Conservation (phyloP, 2,888 invertebrate species). For the Drosophila rellima region DNA sequence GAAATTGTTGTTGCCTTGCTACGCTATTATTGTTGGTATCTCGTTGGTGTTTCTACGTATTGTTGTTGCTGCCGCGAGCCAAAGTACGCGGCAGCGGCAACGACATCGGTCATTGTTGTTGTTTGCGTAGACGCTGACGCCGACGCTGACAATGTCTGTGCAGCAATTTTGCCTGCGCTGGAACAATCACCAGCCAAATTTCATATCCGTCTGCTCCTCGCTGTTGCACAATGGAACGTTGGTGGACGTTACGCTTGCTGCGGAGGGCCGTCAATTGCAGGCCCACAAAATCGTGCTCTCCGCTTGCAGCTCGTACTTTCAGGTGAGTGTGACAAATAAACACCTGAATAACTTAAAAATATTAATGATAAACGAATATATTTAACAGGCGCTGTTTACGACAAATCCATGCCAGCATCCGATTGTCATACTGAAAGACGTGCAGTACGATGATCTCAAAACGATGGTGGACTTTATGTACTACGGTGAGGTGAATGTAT, state of each 20-base stretch:
- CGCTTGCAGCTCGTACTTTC: conserved; percentile 97
- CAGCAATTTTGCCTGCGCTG: conserved; percentile 94
- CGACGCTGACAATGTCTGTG: conserved; percentile 87
- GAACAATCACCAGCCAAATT: conserved; percentile 98
- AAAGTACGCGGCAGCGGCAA: conserved; percentile 61
- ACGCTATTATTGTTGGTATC: conserved; percentile 45
- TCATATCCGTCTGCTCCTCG: conserved; percentile 95
- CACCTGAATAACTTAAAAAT: too few species aligned
- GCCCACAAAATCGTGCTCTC: conserved; percentile 96
- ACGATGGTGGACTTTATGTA: conserved; percentile 97
- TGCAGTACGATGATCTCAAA: conserved; percentile 93
- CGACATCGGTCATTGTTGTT: conserved; percentile 43
- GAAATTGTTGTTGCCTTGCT: conserved; percentile 40
- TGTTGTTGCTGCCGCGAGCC: conserved; percentile 65
- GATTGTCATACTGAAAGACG: conserved; percentile 95
- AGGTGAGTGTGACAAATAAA: conserved; percentile 87
- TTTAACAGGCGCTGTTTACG: conserved; percentile 91
- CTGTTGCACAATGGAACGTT: conserved; percentile 93
- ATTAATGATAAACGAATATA: neutral
- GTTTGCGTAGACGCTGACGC: conserved; percentile 47
- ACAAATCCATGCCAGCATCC: conserved; percentile 95
- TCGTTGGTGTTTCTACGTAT: conserved; percentile 47
- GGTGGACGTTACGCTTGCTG: conserved; percentile 96
- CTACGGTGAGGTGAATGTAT: conserved; percentile 96
- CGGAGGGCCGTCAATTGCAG: conserved; percentile 94